phyloP scores from a whole-genome alignment of 1,140 invertebrate genomes.

The Odontomachus brunneus region DNA sequence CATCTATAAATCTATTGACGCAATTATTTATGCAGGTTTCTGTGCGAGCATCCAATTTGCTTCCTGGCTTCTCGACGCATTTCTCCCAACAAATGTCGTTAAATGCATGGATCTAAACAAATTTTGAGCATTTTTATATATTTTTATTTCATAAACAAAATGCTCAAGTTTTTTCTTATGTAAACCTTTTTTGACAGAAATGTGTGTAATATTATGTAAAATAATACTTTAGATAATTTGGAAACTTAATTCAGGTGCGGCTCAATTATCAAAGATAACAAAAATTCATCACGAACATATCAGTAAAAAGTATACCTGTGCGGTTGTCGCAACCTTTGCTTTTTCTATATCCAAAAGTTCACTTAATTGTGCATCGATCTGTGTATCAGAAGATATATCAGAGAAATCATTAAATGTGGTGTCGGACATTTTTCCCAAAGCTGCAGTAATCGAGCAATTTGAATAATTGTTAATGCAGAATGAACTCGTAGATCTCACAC shows the following conservation, averaged over 20 bases:
- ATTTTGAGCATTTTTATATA: slow-evolving; percentile 19
- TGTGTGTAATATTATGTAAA: neutral
- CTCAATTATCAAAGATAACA: neutral
- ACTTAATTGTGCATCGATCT: slow-evolving; percentile 90
- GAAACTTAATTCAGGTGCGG: neutral
- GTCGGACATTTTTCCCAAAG: too few relatives aligned
- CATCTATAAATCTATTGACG: slow-evolving; percentile 97
- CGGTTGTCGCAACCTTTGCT: slow-evolving; percentile 94
- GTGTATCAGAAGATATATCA: slow-evolving; percentile 33
- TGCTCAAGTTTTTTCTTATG: neutral
- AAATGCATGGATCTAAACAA: slow-evolving; percentile 93
- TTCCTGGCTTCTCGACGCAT: slow-evolving; percentile 95
- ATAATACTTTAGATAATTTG: neutral
- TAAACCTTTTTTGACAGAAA: neutral
- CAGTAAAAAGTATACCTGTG: slow-evolving; percentile 88
- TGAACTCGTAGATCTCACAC: too few relatives aligned
- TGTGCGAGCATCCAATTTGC: slow-evolving; percentile 94
- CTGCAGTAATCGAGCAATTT: too few relatives aligned
- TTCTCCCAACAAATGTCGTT: slow-evolving; percentile 98
- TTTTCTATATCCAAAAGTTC: slow-evolving; percentile 93
- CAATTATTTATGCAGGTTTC: slow-evolving; percentile 97
- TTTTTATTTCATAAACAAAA: neutral
- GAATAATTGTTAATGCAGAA: too few relatives aligned
- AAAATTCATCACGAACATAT: neutral
- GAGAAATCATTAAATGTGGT: too few relatives aligned